Percentiles rank a stretch among this genome's conserved stretches.
phyloP scores from a whole-genome alignment of 2,113 vertebrate species.

The Circaetus cinerascens region DNA sequence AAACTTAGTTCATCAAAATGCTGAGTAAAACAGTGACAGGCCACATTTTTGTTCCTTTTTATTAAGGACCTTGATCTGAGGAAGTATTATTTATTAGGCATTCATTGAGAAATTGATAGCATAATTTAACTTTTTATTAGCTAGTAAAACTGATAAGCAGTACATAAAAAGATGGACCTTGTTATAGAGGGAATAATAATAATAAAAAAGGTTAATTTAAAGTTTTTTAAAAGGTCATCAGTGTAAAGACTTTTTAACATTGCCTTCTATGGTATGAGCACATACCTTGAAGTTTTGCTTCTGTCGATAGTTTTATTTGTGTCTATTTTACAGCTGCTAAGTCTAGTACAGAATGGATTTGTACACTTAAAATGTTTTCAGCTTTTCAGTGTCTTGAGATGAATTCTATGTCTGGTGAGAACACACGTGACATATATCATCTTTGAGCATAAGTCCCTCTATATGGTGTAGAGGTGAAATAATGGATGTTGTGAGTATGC shows the following conservation, averaged over 20 bases:
- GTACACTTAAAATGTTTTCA: not conserved
- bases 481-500: not conserved
- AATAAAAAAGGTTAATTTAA: conserved; percentile 25
- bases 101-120: conserved; percentile 35
- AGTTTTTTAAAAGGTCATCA: conserved; percentile 27
- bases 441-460: not conserved
- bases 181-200: not conserved
- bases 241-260: not conserved
- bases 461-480: not conserved
- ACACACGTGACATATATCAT: rapidly evolving
- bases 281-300: not conserved
- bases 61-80: not conserved
- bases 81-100: conserved; percentile 43
- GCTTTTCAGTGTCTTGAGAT: not conserved
- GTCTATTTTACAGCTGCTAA: not conserved
- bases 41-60: not conserved
- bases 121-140: conserved; percentile 44
- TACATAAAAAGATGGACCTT: conserved; percentile 43
- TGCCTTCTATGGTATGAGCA: not conserved
- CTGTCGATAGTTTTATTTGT: not conserved
- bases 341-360: not conserved
- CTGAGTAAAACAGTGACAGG: not conserved
- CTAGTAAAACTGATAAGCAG: conserved; percentile 53
- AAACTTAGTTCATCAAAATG: not conserved
- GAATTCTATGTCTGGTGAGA: not conserved